Evolutionary conservation across 2,113 vertebrate genomes (phyloP), one percentile per base, ranked within the genome.

Genomic region (Tringa solitaria): DNA sequence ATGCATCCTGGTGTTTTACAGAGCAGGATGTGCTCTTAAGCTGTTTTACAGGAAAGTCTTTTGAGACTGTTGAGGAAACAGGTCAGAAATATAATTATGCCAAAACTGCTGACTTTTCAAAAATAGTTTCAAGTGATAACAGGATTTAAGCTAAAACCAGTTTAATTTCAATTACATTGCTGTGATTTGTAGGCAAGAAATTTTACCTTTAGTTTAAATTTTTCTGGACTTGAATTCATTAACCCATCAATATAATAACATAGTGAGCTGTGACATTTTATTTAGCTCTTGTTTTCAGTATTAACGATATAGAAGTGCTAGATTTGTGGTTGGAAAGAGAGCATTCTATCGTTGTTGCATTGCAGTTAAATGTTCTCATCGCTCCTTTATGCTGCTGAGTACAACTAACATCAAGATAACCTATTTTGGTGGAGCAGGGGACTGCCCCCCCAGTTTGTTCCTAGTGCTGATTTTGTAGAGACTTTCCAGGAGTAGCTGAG

Each of bases 1-100:
- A 80, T 39, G 54, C 63, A 61, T 37, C 59, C 61, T 91, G 53
- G 45, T 75, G 46, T 93, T 86, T 81, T 89, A 37, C 32, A 43
- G 43, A 57, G 56, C 63, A 51, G 68, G 94, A 82, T 93, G 84
- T 92, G 80, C 91, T 72, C 28, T 93, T 95, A 56, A 86, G 43
- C 92, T 96, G 59, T 96, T 95, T 96, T 97, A 96, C 84, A 94
- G 95, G 93, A 90, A 96, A 59, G 82, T 61, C 76, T 97, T 88
- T 92, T 76, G 92, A 96, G 96, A 93, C 87, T 89, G 69, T 83
- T 91, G 93, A 98, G 97, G 96, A 98, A 98, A 86, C 76, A 80
- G 91, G 77, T 74, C 91, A 81, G 89, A 93, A 97, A 93, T 95
- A 81, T 56, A 96, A 95, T 97, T 97, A 91, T 88, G 84, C 33